Base-by-base conservation (phyloP, 1,140 invertebrate genomes). In the Drosophila ohnishii region DNA sequence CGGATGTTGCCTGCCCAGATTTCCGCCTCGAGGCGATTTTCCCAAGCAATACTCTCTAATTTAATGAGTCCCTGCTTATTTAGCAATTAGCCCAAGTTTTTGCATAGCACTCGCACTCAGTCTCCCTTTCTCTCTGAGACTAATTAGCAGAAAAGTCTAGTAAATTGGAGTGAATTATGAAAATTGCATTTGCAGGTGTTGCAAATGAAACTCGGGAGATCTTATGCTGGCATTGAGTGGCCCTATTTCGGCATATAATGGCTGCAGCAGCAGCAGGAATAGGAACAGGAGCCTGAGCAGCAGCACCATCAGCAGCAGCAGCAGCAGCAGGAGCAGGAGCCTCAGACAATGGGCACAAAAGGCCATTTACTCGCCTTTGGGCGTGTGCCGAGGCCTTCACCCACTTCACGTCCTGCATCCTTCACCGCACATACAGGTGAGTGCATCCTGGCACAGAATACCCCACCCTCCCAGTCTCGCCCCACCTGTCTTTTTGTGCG, bases 321-420 rank as follows among this genome's bases (percentile, higher is more conserved):
- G 39, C 9, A 44, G 58, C 2, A 63, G 25, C 6, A 40, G 28
- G 2, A 58, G 35, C 34, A 45, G 30, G 1, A 40, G 28, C 32
- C 13, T 28, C 67, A 78, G 82, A 81, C 82, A 85, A 85, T 87
- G 79, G 37, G 83, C 71, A 86, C 69, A 86, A 87, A 86, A 76
- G 82, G 45, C 72, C 75, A 73, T 83, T 82, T 75, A 63, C 72
- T 85, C 63, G 71, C 75, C 72, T 73, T 87, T 73, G 79, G 77
- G 75, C 80, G 69, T 71, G 70, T 75, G 45, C 64, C 44, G 69
- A 76, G 76, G 84, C 83, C 83, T 87, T 88, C 83, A 87, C 84
- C 83, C 84, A 87, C 80, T 87, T 84, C 79, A 73, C 5, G 35
- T 59, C 22, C 13, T 53, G 22, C 59, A 53, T 7, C 56, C 22